Conservation (phyloP, 2,797 vertebrate species). For the Vireo griseus region DNA sequence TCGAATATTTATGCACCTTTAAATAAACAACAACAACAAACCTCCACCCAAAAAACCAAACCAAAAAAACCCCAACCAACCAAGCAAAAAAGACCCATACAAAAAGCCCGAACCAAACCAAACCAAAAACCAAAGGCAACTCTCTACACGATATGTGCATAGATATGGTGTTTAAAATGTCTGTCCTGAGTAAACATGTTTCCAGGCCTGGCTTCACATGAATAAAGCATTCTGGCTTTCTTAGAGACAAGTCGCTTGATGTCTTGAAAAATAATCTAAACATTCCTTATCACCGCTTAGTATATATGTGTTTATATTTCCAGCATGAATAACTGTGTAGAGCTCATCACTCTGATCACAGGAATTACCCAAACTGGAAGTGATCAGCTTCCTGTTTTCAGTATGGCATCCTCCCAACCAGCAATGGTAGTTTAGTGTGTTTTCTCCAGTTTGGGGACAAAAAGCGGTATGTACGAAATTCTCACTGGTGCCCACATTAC, state of each 20-base stretch:
- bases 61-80: neutral
- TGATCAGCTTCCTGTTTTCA: neutral
- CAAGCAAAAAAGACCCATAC: too few relatives aligned
- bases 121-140: neutral
- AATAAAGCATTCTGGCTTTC: neutral
- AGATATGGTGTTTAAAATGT: neutral
- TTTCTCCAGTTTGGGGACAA: neutral
- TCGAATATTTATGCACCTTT: neutral
- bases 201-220: neutral
- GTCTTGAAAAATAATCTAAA: neutral
- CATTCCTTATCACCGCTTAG: neutral
- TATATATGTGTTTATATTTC: neutral
- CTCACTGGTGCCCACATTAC: neutral
- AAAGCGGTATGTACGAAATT: neutral
- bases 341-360: neutral
- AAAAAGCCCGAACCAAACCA: neutral
- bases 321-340: neutral
- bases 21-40: neutral
- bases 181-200: neutral
- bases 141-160: fast-evolving
- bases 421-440: neutral
- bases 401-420: neutral
- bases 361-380: neutral
- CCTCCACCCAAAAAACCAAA: neutral
- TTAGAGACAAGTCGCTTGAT: neutral